phyloP scores from a whole-genome alignment of 1,140 invertebrate genomes.

The Meloidogyne exigua region DNA sequence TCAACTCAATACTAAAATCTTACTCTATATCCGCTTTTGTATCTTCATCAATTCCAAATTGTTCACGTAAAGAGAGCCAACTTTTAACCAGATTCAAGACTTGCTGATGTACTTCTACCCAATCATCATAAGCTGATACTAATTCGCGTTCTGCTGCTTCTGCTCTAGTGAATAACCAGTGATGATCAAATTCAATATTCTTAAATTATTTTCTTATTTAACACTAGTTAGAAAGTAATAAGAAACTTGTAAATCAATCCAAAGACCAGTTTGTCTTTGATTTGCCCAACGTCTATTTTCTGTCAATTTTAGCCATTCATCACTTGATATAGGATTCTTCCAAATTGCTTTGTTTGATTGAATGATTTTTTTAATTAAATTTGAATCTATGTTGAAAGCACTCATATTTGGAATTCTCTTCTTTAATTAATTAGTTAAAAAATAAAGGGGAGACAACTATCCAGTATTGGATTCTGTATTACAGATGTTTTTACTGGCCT shows the following conservation, averaged over 20 bases:
- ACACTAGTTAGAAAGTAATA: too few relatives aligned
- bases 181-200: slow-evolving; percentile 46
- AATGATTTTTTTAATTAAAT: not conserved
- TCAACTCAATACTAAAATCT: not conserved
- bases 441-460: too few relatives aligned
- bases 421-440: too few relatives aligned
- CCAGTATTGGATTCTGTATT: too few relatives aligned
- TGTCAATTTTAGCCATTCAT: not conserved
- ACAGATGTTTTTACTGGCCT: too few relatives aligned
- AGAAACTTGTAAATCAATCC: not conserved
- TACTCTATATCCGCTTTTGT: not conserved
- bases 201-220: not conserved
- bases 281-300: not conserved
- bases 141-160: slow-evolving; percentile 11
- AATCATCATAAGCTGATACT: slow-evolving; percentile 9
- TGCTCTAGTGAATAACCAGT: slow-evolving; percentile 41
- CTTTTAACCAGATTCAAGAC: slow-evolving; percentile 16
- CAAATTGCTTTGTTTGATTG: not conserved
- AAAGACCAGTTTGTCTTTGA: not conserved
- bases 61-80: not conserved
- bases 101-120: slow-evolving; percentile 14
- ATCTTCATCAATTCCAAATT: not conserved
- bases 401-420: too few relatives aligned
- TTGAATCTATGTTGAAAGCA: too few relatives aligned
- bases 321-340: not conserved